Evolutionary conservation across 2,797 vertebrate genomes (phyloP), one percentile per base, ranked within the genome.

Genomic region (Microtus obscurus): DNA sequence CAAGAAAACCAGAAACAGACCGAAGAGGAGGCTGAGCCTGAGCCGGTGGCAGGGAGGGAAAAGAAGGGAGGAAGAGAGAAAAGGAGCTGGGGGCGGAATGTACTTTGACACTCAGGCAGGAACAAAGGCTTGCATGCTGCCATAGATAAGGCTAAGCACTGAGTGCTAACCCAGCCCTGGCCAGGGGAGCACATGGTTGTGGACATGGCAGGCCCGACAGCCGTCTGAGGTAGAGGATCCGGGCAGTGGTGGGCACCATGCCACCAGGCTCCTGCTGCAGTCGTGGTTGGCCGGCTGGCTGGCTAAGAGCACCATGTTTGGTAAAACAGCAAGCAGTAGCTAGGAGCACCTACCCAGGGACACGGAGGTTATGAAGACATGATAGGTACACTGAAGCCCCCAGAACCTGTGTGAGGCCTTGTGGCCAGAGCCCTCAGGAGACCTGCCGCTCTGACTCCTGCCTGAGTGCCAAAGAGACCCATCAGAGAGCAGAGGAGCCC

Each of bases 261-360:
- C 96, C 85, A 67, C 45, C 34, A 6, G 31, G 59, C 69, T 89
- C 37, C 80, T 59, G 17, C 63, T 17, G n/a, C 2, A 59, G 74
- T 48, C 3, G 2, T 45, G 0, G 25, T 21, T 67, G 61, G 71
- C 80, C 21, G 51, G 37, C 73, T 29, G 73, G 31, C 73, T 27
- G 23, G 27, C 73, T 85, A 37, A 59, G 48, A 95, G 37, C 90
- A 91, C 95, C 96, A 91, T 93, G 90, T 95, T 95, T 95, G 95
- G 97, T 96, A 96, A 97, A 93, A 71, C 43, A 51, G n/a, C 34
- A 0, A 76, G n/a, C 91, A 82, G 34, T 37, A 76, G 37, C 73
- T 14, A 4, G 12, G 27, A 45, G 34, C 53, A 69, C 40, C 92
- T 89, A 79, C 92, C 43, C 31, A 21, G 79, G 77, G 63, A 40